phyloP scores from a whole-genome alignment of 2,113 vertebrate genomes.

The Telmatochromis sp. region DNA sequence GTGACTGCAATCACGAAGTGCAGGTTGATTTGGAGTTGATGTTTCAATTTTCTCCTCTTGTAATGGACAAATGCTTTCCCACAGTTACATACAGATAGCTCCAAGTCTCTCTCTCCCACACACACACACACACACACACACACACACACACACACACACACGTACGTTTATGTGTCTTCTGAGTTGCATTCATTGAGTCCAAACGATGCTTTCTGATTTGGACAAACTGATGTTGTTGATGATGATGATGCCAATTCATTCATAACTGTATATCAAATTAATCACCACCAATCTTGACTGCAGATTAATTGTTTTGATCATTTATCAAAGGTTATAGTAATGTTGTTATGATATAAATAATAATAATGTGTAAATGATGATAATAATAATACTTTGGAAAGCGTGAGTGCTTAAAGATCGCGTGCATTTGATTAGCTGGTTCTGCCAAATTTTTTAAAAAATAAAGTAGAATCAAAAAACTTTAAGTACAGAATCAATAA shows the following conservation, averaged over 20 bases:
- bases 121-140: no score
- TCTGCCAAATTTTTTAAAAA: rapidly evolving
- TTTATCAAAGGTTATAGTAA: not conserved
- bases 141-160: no score
- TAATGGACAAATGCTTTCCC: conserved; percentile 34
- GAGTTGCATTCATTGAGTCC: not conserved
- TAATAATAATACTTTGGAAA: not conserved
- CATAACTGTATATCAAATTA: not conserved
- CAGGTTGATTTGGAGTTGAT: conserved; percentile 28
- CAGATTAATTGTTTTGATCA: not conserved
- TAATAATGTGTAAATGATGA: not conserved
- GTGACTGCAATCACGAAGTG: not conserved
- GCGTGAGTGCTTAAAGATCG: not conserved
- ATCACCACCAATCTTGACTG: not conserved
- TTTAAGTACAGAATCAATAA: not conserved
- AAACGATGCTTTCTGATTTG: not conserved
- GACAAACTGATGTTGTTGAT: not conserved
- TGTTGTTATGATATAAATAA: not conserved
- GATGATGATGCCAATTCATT: not conserved
- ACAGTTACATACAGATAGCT: not conserved
- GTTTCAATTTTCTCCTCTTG: conserved; percentile 24
- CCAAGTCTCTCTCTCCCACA: not conserved
- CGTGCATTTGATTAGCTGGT: not conserved
- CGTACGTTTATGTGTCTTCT: not conserved
- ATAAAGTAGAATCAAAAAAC: not conserved